Evolutionary conservation across 2,888 invertebrate genomes (phyloP).

Genomic region (Stenolophus ochropezus): DNA sequence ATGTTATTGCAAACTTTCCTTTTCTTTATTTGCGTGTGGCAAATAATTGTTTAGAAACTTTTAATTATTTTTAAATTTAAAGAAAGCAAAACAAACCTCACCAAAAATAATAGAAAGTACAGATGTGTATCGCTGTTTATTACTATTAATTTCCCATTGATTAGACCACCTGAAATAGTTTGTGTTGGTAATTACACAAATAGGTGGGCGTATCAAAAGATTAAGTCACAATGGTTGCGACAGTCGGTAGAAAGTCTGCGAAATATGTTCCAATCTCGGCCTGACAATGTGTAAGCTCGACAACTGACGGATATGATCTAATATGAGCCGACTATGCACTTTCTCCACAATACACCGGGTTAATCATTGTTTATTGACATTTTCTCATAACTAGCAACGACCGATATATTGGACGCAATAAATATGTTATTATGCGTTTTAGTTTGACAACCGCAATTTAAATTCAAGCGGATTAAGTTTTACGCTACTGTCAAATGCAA

Average conservation of each 20-base stretch:
- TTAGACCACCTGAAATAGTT: constrained; percentile 51
- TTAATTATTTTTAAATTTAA: constrained; percentile 3
- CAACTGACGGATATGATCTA: constrained; percentile 14
- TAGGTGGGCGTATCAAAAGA: constrained; percentile 45
- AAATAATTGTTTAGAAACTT: constrained; percentile 21
- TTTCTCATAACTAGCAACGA: not conserved
- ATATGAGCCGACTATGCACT: not conserved
- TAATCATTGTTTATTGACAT: not conserved
- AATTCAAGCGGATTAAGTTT: too few relatives aligned
- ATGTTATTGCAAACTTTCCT: not conserved
- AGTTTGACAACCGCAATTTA: too few relatives aligned
- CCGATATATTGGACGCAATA: not conserved
- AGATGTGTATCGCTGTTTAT: constrained; percentile 45
- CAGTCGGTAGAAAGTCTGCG: constrained; percentile 27
- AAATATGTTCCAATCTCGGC: constrained; percentile 20
- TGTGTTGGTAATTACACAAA: constrained; percentile 40
- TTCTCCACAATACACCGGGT: not conserved
- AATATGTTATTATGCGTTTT: too few relatives aligned
- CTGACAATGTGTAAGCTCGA: constrained; percentile 17
- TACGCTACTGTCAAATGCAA: too few relatives aligned
- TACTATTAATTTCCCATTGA: constrained; percentile 39
- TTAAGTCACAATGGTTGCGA: constrained; percentile 42
- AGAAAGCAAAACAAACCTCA: not conserved
- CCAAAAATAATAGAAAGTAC: constrained; percentile 38
- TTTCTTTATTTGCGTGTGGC: too few relatives aligned